Base-by-base conservation (phyloP, 2,888 invertebrate species). In the Odontomyia ornata region DNA sequence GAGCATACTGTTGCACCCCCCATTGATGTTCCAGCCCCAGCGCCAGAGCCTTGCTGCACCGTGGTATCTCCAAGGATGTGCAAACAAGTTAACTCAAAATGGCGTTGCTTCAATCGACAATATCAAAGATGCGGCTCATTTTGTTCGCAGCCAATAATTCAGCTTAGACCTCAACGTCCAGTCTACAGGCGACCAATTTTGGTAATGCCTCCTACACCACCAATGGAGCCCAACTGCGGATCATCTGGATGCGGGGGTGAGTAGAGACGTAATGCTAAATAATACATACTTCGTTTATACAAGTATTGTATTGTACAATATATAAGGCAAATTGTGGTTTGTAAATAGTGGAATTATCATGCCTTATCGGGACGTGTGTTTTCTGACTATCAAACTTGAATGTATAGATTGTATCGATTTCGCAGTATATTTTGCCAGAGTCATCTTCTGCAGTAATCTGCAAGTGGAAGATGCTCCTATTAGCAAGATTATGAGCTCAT, bases 61-160 rank as follows among this genome's bases (percentile, higher is more conserved):
- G 81, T 85, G 13, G 65, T 83, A 23, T 80, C 83, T 0, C 85
- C 85, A 0, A 80, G 83, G 0, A 80, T 81, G 5, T 85, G 85
- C 65, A 60, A 43, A 3, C 11, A 77, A 72, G 28, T 56, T n/a
- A 77, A 77, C 7, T 18, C 23, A 15, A 78, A 72, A 18, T 84
- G 84, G 83, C 79, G 79, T 2, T 85, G 85, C 79, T 82, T 73
- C 72, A 84, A 80, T 36, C 81, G 80, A 7, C 81, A 80, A 4
- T 81, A 80, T 52, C 79, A 80, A 15, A 81, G 80, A 9, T 85
- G 85, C 52, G 84, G 84, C 4, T 76, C 79, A 1, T 77, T 84
- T 56, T 85, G 85, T 60, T 80, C 80, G 13, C 80, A 82, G 0
- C 80, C 81, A 3, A 80, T 81, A 11, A 79, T 85, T 30, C 81